Percentiles rank a stretch among this genome's conserved stretches.
Evolutionary conservation across 2,797 vertebrate genomes (phyloP).

Genomic region (Fistularia commersonii): DNA sequence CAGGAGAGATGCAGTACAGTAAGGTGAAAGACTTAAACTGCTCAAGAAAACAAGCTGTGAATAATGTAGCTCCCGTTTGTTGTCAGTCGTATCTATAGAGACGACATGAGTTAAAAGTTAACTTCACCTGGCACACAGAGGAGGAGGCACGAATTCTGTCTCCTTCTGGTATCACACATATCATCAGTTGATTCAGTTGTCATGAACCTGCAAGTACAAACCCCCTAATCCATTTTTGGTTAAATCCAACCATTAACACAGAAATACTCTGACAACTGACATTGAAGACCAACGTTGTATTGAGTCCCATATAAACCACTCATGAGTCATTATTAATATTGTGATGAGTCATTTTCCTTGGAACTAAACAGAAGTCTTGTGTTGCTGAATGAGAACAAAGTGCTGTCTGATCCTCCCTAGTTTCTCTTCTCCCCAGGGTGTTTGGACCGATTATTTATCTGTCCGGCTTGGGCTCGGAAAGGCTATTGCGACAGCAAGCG

Average conservation of each 20-base stretch:
- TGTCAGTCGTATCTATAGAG: no score
- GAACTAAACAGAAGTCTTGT: slow-evolving; percentile 12
- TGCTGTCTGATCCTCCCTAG: no score
- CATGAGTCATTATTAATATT: slow-evolving; percentile 54
- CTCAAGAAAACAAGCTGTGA: no score
- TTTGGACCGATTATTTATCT: slow-evolving; percentile 88
- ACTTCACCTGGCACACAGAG: not conserved
- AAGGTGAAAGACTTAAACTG: no score
- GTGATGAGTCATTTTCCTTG: slow-evolving; percentile 52
- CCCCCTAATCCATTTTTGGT: slow-evolving; percentile 11
- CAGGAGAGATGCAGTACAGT: no score
- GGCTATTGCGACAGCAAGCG: slow-evolving; percentile 87
- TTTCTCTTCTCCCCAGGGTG: slow-evolving; percentile 78
- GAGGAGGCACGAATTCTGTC: slow-evolving; percentile 6
- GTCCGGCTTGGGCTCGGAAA: slow-evolving; percentile 85
- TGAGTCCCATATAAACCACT: slow-evolving; percentile 45
- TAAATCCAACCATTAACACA: slow-evolving; percentile 3
- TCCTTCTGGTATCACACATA: not conserved
- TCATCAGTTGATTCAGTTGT: not conserved
- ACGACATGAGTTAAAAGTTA: not conserved
- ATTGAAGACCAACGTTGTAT: slow-evolving; percentile 46
- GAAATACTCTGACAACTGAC: slow-evolving; percentile 28
- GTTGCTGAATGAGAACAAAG: no score
- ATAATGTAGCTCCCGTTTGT: no score
- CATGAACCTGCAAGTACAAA: slow-evolving; percentile 1